phyloP scores from a whole-genome alignment of 2,113 vertebrate species.

The Eclectus roratus region DNA sequence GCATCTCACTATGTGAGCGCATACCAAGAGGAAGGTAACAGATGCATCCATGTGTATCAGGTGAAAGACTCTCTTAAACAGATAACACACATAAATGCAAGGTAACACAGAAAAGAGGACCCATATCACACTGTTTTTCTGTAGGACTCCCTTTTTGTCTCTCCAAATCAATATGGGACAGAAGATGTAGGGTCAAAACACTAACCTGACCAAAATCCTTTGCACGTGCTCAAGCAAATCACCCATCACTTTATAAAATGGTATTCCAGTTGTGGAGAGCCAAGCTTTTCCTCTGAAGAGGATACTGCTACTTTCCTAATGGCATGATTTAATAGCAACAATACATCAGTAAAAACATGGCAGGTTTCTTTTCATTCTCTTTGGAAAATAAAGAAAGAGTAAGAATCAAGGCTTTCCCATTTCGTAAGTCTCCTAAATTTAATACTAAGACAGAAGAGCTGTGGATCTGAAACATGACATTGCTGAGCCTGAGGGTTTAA shows the following conservation, averaged over 20 bases:
- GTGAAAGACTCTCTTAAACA: neutral
- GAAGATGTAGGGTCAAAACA: neutral
- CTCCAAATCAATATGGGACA: neutral
- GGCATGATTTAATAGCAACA: constrained; percentile 14
- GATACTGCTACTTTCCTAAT: neutral
- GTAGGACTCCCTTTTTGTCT: neutral
- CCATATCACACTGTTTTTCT: neutral
- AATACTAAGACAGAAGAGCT: neutral
- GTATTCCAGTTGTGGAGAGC: neutral
- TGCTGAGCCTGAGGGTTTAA: neutral
- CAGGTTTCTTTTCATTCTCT: neutral
- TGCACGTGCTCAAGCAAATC: neutral
- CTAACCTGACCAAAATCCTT: neutral
- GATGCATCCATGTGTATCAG: neutral
- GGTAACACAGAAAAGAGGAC: neutral
- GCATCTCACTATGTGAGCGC: rapidly evolving
- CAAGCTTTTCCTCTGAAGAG: neutral
- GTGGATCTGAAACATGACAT: neutral
- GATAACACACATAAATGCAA: neutral
- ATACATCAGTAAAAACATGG: neutral
- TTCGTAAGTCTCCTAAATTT: neutral
- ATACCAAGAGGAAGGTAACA: neutral
- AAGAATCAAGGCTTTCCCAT: neutral
- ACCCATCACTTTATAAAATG: neutral
- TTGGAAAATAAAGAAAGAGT: neutral